These are phyloP conservation scores for Ochotona princeps DNA, from an alignment of 2,113 vertebrate genomes.

Conservation along the genomic window DNA sequence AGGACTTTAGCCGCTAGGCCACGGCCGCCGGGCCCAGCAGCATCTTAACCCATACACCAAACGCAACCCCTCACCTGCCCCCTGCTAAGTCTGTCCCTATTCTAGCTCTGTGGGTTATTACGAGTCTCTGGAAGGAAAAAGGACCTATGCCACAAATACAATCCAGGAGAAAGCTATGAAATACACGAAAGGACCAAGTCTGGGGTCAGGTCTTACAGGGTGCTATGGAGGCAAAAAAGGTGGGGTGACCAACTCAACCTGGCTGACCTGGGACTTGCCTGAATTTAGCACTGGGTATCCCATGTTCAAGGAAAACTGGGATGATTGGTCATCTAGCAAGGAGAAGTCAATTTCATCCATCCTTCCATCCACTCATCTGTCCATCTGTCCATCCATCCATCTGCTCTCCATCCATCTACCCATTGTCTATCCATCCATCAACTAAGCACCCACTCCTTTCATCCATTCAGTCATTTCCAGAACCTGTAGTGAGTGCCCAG, in stretches of 20 bases:
- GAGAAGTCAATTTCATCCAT: not conserved
- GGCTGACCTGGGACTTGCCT: not conserved
- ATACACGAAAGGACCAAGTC: not conserved
- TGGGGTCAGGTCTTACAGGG: not conserved
- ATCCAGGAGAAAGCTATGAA: not conserved
- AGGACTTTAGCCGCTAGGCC: no score
- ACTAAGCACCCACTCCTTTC: not conserved
- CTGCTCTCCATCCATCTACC: not conserved
- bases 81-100: no score
- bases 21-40: no score
- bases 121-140: not conserved
- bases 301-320: not conserved
- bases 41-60: no score
- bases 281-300: not conserved
- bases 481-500: not conserved
- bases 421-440: not conserved
- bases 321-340: no score
- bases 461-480: not conserved
- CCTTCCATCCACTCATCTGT: not conserved
- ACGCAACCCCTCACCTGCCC: no score
- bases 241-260: not conserved
- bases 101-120: no score
- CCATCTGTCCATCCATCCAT: not conserved
- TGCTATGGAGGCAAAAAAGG: not conserved
- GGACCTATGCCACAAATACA: not conserved